phyloP scores from a whole-genome alignment of 2,888 invertebrate species.

The Chrysolina americana region DNA sequence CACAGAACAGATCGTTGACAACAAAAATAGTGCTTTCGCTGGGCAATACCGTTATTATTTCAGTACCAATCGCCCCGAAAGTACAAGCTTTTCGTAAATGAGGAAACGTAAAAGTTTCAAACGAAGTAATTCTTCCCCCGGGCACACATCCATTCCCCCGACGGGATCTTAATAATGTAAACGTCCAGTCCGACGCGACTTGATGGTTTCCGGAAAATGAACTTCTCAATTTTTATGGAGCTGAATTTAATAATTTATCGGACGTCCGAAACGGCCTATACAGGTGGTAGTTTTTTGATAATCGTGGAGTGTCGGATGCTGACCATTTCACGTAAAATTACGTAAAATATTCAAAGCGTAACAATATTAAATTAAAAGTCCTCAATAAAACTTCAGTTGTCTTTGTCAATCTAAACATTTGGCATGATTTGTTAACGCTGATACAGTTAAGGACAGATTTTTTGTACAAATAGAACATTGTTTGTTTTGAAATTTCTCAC shows the following conservation, averaged over 20 bases:
- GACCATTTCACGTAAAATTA: too few species aligned
- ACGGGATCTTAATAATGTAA: conserved; percentile 64
- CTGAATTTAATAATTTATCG: conserved; percentile 51
- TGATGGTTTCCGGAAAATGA: conserved; percentile 65
- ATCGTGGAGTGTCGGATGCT: not conserved
- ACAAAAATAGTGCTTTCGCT: not conserved
- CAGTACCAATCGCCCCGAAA: conserved; percentile 60
- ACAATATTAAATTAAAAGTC: too few species aligned
- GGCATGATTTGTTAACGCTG: too few species aligned
- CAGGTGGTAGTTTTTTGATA: not conserved
- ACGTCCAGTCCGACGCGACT: conserved; percentile 62
- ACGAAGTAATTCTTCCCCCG: conserved; percentile 65
- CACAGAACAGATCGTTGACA: not conserved
- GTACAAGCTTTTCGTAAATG: conserved; percentile 55
- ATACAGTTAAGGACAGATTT: too few species aligned
- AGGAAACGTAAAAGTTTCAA: conserved; percentile 65
- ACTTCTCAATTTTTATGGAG: conserved; percentile 65
- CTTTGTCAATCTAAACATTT: too few species aligned
- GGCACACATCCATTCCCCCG: conserved; percentile 56
- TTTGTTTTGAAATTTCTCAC: too few species aligned
- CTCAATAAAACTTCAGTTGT: too few species aligned
- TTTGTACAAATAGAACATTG: too few species aligned
- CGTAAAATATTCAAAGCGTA: too few species aligned
- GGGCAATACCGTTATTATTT: conserved; percentile 55
- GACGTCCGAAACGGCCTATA: conserved; percentile 13